Conservation (phyloP, 2,888 invertebrate species). For the Megastigmus dorsalis region DNA sequence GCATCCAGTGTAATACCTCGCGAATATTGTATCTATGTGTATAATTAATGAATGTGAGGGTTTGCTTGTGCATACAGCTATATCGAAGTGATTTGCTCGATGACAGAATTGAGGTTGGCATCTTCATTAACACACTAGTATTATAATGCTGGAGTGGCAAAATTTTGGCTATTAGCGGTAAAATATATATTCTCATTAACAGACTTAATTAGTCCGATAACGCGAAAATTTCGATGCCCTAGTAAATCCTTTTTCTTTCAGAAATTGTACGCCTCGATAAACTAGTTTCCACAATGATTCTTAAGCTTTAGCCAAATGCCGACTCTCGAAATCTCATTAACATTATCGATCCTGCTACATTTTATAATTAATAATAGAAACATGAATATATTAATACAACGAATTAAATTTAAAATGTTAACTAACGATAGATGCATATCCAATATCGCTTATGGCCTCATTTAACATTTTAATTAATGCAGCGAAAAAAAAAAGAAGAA, state of each 20-base stretch:
- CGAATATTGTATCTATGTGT: too few relatives aligned
- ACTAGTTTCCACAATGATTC: not conserved
- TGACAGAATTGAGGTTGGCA: conserved; percentile 20
- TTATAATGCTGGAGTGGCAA: conserved; percentile 7
- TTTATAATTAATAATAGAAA: too few relatives aligned
- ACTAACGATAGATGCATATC: too few relatives aligned
- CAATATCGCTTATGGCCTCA: too few relatives aligned
- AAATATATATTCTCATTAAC: conserved; percentile 19
- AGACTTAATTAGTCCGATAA: conserved; percentile 24
- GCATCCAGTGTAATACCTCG: not conserved
- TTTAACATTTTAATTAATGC: too few relatives aligned
- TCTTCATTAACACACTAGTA: conserved; percentile 21
- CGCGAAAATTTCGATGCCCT: not conserved
- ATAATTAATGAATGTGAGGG: too few relatives aligned
- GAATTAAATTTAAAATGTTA: too few relatives aligned
- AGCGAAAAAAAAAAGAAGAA: too few relatives aligned
- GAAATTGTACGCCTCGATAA: not conserved
- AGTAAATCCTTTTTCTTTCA: conserved; percentile 20
- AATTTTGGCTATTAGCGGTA: conserved; percentile 16
- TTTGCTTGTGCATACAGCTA: not conserved
- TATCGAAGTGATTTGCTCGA: not conserved
- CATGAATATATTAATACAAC: too few relatives aligned
- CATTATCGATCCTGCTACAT: too few relatives aligned
- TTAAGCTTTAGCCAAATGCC: too few relatives aligned
- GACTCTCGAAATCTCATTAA: too few relatives aligned